phyloP scores from a whole-genome alignment of 2,113 vertebrate species.

The Callipepla californica region DNA sequence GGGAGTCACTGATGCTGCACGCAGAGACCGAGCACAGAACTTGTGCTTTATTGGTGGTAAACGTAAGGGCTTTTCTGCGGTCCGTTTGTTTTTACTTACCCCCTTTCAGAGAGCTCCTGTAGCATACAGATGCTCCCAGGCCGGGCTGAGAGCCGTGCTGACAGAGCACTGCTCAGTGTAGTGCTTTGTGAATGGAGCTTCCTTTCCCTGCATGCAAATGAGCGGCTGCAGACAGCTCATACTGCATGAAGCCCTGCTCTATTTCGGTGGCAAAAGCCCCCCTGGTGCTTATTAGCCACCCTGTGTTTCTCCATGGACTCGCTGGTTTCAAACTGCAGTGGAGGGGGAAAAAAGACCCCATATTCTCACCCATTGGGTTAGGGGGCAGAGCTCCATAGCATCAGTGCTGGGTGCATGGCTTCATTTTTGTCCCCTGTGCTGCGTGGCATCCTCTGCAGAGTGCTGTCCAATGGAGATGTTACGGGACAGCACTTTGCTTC shows the following conservation, averaged over 20 bases:
- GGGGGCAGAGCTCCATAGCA: not conserved
- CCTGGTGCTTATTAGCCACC: constrained; percentile 49
- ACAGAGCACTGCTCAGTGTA: accelerated
- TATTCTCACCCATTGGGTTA: not conserved
- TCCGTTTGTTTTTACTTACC: not conserved
- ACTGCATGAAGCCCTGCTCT: constrained; percentile 70
- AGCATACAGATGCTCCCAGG: not conserved
- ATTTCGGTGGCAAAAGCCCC: constrained; percentile 34
- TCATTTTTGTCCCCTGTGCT: accelerated
- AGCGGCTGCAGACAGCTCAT: constrained; percentile 12
- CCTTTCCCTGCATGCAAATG: not conserved
- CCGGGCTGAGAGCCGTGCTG: not conserved
- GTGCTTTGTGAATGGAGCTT: not conserved
- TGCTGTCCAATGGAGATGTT: not conserved
- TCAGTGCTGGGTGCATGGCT: accelerated
- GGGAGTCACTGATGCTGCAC: not conserved
- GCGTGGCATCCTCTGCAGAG: not conserved
- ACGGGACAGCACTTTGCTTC: not conserved
- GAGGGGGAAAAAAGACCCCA: not conserved
- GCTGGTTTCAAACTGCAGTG: not conserved
- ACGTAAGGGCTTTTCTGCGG: not conserved
- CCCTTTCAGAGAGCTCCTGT: not conserved
- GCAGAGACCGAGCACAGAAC: not conserved
- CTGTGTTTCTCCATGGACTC: not conserved
- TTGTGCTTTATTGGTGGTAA: not conserved